Conservation (phyloP, 2,113 vertebrate genomes). For the Limnothrissa miodon region DNA sequence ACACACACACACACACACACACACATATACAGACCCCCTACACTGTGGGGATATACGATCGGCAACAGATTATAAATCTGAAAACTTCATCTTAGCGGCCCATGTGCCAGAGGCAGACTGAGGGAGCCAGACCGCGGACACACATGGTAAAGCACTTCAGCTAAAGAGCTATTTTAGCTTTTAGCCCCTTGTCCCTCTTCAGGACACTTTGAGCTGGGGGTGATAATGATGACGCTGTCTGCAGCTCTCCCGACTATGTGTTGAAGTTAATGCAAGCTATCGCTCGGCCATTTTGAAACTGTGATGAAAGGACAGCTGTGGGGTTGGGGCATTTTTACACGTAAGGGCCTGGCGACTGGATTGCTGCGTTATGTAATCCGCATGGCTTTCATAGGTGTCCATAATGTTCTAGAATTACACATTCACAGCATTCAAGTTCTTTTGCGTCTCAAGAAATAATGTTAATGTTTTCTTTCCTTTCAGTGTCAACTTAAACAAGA, state of each 20-base stretch:
- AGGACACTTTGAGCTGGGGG: not conserved
- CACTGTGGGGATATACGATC: constrained; percentile 26
- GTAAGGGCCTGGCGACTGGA: not conserved
- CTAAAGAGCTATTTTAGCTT: constrained; percentile 26
- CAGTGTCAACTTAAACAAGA: not conserved
- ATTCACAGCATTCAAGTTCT: not conserved
- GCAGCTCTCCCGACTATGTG: not conserved
- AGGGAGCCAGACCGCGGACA: not conserved
- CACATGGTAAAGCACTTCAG: constrained; percentile 40
- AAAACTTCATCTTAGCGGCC: not conserved
- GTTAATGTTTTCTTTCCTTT: not conserved
- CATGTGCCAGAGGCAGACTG: not conserved
- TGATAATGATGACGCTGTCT: constrained; percentile 16
- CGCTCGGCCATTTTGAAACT: not conserved
- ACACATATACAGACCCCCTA: too few relatives aligned
- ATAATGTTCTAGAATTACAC: not conserved
- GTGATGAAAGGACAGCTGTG: not conserved
- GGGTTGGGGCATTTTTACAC: not conserved
- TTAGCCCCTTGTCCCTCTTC: constrained; percentile 1
- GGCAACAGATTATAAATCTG: constrained; percentile 34
- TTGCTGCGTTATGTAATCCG: not conserved
- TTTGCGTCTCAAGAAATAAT: not conserved
- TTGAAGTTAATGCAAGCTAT: not conserved
- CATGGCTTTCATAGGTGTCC: too few relatives aligned
- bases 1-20: too few relatives aligned